phyloP scores from a whole-genome alignment of 2,113 vertebrate genomes.

The Protomyctophum bolini region DNA sequence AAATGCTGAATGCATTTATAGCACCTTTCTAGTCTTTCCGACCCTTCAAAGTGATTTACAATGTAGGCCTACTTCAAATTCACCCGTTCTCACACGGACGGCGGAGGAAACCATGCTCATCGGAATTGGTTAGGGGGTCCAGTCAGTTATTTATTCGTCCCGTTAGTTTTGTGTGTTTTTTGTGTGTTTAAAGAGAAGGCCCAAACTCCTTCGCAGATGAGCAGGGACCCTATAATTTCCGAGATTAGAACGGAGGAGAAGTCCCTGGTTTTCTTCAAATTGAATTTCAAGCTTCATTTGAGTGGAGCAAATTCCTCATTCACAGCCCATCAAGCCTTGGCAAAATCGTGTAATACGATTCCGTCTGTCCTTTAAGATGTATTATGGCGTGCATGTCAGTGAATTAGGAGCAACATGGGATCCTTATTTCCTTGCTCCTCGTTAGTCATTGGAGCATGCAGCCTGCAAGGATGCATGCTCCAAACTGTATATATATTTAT shows the following conservation, averaged over 20 bases:
- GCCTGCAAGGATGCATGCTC: background rate
- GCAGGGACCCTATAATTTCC: constrained; percentile 33
- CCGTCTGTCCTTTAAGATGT: constrained; percentile 19
- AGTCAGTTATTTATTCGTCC: no score
- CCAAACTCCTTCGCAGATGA: no score
- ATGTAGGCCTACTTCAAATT: no score
- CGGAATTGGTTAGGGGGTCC: no score
- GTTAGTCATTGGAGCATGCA: background rate
- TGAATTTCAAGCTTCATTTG: constrained; percentile 53
- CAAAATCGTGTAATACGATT: constrained; percentile 39
- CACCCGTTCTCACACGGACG: no score
- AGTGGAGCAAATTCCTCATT: constrained; percentile 39
- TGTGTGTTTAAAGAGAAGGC: no score
- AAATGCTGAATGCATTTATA: no score
- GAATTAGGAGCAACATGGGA: constrained; percentile 7
- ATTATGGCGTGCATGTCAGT: constrained; percentile 8
- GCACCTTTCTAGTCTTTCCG: no score
- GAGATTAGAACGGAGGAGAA: constrained; percentile 36
- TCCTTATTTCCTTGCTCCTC: background rate
- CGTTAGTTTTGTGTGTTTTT: no score
- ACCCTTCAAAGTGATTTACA: no score
- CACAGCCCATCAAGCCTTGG: constrained; percentile 36
- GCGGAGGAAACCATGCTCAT: no score
- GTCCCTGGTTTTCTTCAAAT: constrained; percentile 44
- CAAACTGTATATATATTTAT: no score